These are phyloP conservation scores for Datnioides undecimradiatus DNA, from an alignment of 2,113 vertebrate species.

Conservation along the genomic window DNA sequence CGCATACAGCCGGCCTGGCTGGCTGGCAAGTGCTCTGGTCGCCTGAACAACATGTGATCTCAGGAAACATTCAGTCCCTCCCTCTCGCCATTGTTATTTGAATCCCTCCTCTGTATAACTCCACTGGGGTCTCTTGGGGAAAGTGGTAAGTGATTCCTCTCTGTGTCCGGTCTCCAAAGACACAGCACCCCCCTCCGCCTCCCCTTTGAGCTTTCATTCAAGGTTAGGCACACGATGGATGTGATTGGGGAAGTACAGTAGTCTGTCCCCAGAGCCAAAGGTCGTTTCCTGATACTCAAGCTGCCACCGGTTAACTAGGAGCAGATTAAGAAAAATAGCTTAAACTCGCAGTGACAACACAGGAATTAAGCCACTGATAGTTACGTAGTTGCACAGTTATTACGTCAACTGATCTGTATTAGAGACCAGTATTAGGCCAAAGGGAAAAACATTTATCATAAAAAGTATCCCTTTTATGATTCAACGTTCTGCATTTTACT, in stretches of 20 bases:
- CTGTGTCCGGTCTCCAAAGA: constrained; percentile 75
- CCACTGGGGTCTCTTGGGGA: constrained; percentile 63
- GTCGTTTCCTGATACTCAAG: constrained; percentile 81
- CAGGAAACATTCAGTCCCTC: constrained; percentile 77
- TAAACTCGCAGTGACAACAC: constrained; percentile 64
- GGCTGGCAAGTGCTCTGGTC: constrained; percentile 69
- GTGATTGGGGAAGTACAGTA: constrained; percentile 85
- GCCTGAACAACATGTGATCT: constrained; percentile 75
- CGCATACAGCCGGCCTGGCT: constrained; percentile 52
- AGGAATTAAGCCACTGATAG: constrained; percentile 30
- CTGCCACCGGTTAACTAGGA: constrained; percentile 74
- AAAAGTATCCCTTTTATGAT: background rate
- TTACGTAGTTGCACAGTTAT: background rate
- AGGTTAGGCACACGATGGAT: constrained; percentile 75
- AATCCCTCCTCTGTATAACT: constrained; percentile 67
- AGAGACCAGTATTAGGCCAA: background rate
- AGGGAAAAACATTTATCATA: background rate
- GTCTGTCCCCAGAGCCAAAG: constrained; percentile 72
- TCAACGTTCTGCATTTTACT: background rate
- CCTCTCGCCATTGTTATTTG: constrained; percentile 74
- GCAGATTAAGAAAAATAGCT: constrained; percentile 76
- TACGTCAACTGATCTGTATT: background rate
- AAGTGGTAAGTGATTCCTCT: constrained; percentile 75
- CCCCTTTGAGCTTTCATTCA: constrained; percentile 68
- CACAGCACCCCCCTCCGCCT: constrained; percentile 55